Conservation (phyloP, 2,888 invertebrate species). For the Drosophila suboccidentalis region DNA sequence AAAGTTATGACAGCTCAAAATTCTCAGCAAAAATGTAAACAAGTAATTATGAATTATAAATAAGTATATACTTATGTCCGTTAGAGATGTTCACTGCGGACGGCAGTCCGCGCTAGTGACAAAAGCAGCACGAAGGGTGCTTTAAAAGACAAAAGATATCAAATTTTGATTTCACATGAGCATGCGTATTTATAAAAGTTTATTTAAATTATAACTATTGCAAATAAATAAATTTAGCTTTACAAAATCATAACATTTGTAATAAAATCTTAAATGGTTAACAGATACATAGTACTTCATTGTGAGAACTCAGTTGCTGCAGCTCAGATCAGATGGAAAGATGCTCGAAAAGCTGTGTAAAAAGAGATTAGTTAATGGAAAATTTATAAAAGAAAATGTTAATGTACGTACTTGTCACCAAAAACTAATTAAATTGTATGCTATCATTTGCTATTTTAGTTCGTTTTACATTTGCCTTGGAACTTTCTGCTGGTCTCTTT, state of each 20-base stretch:
- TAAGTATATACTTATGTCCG: too few species aligned
- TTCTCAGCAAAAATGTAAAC: too few species aligned
- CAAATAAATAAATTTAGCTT: not conserved
- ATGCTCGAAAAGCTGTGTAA: not conserved
- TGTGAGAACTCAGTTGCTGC: not conserved
- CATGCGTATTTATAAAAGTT: not conserved
- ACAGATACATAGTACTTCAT: not conserved
- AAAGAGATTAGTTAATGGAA: not conserved
- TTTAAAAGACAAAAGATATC: not conserved
- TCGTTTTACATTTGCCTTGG: conserved; percentile 29
- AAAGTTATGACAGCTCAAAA: too few species aligned
- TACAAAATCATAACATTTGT: conserved; percentile 1
- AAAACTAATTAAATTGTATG: conserved; percentile 1
- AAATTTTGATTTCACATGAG: not conserved
- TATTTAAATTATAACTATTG: not conserved
- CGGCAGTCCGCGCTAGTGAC: too few species aligned
- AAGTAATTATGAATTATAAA: too few species aligned
- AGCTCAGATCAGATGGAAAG: not conserved
- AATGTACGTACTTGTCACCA: not conserved
- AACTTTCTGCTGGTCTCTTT: conserved; percentile 31
- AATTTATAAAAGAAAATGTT: not conserved
- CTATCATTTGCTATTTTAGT: conserved; percentile 28
- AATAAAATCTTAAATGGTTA: not conserved
- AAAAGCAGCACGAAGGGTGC: too few species aligned
- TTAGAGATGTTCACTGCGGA: not conserved